Conservation (phyloP, 2,888 invertebrate genomes). For the Hololepta plana region DNA sequence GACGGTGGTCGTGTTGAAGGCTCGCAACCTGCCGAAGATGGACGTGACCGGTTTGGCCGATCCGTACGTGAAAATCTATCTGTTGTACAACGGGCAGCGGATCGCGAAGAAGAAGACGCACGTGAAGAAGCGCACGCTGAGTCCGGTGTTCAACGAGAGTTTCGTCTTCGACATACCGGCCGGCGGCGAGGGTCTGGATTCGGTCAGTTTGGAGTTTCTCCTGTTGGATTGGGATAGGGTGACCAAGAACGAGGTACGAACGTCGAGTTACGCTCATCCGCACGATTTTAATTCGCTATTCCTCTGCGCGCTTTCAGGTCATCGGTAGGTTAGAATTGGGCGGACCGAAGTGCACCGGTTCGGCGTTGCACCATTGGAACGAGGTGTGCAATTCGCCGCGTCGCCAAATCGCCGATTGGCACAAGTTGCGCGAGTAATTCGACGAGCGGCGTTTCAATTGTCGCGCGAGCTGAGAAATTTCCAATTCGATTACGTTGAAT, state of each 20-base stretch:
- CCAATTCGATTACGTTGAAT: no score
- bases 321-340: slow-evolving; percentile 92
- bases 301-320: slow-evolving; percentile 38
- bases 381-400: slow-evolving; percentile 94
- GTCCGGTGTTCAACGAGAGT: slow-evolving; percentile 98
- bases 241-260: slow-evolving; percentile 95
- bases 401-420: slow-evolving; percentile 98
- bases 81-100: slow-evolving; percentile 91
- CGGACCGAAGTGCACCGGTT: slow-evolving; percentile 57
- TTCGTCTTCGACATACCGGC: slow-evolving; percentile 89
- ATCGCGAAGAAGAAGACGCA: slow-evolving; percentile 99
- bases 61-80: slow-evolving; percentile 94
- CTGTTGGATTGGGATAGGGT: slow-evolving; percentile 95
- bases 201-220: slow-evolving; percentile 72
- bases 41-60: slow-evolving; percentile 94
- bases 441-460: no score
- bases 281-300: not conserved
- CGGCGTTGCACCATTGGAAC: slow-evolving; percentile 88
- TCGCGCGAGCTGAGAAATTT: no score
- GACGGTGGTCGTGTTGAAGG: slow-evolving; percentile 93
- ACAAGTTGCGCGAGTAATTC: slow-evolving; percentile 80
- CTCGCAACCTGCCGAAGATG: slow-evolving; percentile 94
- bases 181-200: slow-evolving; percentile 50
- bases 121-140: slow-evolving; percentile 92
- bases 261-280: slow-evolving; percentile 11